Conservation (phyloP, 1,140 invertebrate genomes). For the Aradophagus sp. region DNA sequence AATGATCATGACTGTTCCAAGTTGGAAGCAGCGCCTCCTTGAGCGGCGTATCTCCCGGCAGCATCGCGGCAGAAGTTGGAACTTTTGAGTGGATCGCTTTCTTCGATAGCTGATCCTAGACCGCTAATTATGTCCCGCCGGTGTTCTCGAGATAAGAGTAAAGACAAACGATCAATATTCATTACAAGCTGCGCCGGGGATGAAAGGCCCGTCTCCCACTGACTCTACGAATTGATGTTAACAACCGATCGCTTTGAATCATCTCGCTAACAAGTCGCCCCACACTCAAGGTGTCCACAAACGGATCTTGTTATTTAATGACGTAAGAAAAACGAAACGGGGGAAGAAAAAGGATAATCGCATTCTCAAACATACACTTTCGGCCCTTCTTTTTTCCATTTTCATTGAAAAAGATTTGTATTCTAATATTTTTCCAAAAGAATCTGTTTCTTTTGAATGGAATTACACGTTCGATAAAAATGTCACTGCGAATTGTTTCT, state of each 20-base stretch:
- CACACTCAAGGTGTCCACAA: constrained; percentile 11
- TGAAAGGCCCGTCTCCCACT: constrained; percentile 29
- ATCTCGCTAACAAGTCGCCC: constrained; percentile 34
- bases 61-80: constrained; percentile 16
- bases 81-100: constrained; percentile 21
- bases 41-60: constrained; percentile 2
- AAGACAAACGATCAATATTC: constrained; percentile 52
- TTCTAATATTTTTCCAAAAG: no score
- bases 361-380: no score
- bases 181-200: constrained; percentile 22
- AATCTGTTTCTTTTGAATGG: no score
- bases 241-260: constrained; percentile 38
- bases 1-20: constrained; percentile 19
- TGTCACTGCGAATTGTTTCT: no score
- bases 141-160: constrained; percentile 33
- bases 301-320: constrained; percentile 15
- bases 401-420: no score
- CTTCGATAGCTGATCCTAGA: constrained; percentile 30
- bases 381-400: no score
- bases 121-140: constrained; percentile 44
- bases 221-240: constrained; percentile 36
- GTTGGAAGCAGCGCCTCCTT: constrained; percentile 3
- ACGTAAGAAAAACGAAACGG: no score
- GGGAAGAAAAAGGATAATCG: no score
- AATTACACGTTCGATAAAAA: no score